A percentile compares a stretch with the other conserved stretches of the same genome.
phyloP scores from a whole-genome alignment of 35 echinoderm and acorn worm genomes.

The Holothuria glaberrima region DNA sequence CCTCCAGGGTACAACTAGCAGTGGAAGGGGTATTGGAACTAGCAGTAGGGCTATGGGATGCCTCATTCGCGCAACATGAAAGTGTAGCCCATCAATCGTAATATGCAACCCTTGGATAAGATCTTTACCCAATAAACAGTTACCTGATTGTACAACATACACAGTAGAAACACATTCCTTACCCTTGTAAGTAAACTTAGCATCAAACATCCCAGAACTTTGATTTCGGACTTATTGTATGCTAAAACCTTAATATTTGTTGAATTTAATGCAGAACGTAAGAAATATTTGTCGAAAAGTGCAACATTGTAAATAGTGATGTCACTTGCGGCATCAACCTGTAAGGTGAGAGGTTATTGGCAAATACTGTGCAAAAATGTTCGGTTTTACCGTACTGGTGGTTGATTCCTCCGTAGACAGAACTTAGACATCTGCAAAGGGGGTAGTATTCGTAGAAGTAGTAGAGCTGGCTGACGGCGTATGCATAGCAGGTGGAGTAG shows the following conservation, averaged over 20 bases:
- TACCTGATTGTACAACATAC: slow-evolving; percentile 10
- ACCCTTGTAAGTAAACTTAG: not conserved
- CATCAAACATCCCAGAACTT: slow-evolving; percentile 21
- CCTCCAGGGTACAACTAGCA: not conserved
- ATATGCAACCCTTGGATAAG: slow-evolving; percentile 20
- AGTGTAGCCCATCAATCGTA: slow-evolving; percentile 17
- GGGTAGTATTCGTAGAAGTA: not conserved
- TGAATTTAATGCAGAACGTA: not conserved
- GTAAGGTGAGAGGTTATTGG: not conserved
- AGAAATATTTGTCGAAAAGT: slow-evolving; percentile 41
- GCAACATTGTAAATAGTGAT: not conserved
- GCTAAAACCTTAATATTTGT: not conserved
- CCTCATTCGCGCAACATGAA: not conserved
- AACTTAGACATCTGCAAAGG: no score
- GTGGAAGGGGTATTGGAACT: not conserved
- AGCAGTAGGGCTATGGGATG: not conserved
- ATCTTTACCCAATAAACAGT: slow-evolving; percentile 8
- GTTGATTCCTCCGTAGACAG: not conserved
- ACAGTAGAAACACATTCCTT: not conserved
- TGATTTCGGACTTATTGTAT: not conserved
- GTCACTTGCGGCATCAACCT: slow-evolving; percentile 17
- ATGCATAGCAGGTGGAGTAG: not conserved
- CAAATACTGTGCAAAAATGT: not conserved
- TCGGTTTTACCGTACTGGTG: not conserved
- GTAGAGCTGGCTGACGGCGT: not conserved